phyloP scores from a whole-genome alignment of 2,888 invertebrate genomes.

The Dusona sp. region DNA sequence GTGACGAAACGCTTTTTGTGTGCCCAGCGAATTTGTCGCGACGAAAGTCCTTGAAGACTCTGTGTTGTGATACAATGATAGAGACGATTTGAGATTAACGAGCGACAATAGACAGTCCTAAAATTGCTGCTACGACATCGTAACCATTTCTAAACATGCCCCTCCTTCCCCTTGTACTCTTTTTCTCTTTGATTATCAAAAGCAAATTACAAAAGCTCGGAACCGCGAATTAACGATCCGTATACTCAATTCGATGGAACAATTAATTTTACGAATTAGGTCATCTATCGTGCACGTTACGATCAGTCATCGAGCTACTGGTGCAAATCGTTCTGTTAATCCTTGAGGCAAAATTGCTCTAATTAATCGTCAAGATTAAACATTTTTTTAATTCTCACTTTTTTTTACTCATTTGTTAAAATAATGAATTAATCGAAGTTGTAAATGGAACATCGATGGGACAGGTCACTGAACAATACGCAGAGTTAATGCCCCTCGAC shows the following conservation, averaged over 20 bases:
- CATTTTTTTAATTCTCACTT: neutral
- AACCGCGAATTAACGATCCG: neutral
- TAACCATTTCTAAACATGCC: neutral
- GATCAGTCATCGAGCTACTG: neutral
- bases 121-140: slow-evolving; percentile 8
- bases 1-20: slow-evolving; percentile 45
- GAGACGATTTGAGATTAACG: slow-evolving; percentile 21
- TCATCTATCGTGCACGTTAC: slow-evolving; percentile 29
- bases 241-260: neutral
- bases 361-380: neutral
- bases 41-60: slow-evolving; percentile 32
- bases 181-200: slow-evolving; percentile 2
- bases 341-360: neutral
- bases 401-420: slow-evolving; percentile 14
- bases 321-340: slow-evolving; percentile 25
- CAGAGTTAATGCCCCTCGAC: slow-evolving; percentile 73
- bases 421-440: slow-evolving; percentile 46
- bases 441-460: slow-evolving; percentile 65
- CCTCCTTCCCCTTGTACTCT: neutral
- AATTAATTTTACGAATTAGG: slow-evolving; percentile 51
- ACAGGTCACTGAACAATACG: slow-evolving; percentile 65
- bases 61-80: slow-evolving; percentile 9
- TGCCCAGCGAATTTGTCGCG: slow-evolving; percentile 43
- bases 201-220: neutral
- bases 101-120: slow-evolving; percentile 18